phyloP scores from a whole-genome alignment of 2,113 vertebrate genomes.

The Gobiocypris rarus region DNA sequence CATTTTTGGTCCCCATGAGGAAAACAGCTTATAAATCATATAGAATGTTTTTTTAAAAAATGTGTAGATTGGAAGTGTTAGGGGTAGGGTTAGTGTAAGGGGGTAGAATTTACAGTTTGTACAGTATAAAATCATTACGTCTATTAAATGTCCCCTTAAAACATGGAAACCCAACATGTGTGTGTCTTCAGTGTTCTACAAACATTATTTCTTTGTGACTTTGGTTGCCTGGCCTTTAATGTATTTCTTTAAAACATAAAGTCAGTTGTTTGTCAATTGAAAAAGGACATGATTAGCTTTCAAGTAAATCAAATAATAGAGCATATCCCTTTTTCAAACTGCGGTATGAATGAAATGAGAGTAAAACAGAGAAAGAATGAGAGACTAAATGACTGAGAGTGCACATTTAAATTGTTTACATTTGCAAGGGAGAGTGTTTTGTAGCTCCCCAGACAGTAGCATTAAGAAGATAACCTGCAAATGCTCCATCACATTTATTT shows the following conservation, averaged over 20 bases:
- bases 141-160: not conserved
- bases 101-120: no score
- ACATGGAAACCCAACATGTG: not conserved
- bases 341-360: not conserved
- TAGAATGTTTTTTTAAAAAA: no score
- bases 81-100: no score
- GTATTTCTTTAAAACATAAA: not conserved
- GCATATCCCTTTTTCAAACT: not conserved
- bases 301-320: not conserved
- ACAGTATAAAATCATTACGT: not conserved
- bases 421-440: conserved; percentile 22
- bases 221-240: not conserved
- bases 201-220: not conserved
- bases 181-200: not conserved
- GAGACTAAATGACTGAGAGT: conserved; percentile 10
- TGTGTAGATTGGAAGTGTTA: no score
- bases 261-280: conserved; percentile 15
- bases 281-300: not conserved
- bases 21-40: no score
- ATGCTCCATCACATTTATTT: conserved; percentile 23
- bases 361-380: not conserved
- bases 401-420: conserved; percentile 2
- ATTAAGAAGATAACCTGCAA: conserved; percentile 27
- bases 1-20: no score
- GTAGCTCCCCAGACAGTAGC: conserved; percentile 22